Conservation (phyloP, 2,113 vertebrate genomes). For the Thunnus thynnus region DNA sequence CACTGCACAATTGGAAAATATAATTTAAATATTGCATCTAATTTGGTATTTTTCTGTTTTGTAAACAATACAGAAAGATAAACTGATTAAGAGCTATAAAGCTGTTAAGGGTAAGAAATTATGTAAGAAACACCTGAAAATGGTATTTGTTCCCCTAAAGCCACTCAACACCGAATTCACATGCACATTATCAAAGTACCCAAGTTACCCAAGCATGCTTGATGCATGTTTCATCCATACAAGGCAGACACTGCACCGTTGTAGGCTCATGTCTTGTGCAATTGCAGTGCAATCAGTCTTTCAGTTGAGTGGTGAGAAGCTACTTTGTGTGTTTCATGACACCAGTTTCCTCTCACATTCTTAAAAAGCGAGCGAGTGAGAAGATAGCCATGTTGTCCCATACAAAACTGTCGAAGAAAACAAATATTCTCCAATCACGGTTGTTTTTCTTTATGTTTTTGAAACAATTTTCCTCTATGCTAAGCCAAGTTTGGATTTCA, state of each 20-base stretch:
- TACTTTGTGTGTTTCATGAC: slow-evolving; percentile 41
- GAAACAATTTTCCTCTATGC: not conserved
- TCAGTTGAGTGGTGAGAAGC: slow-evolving; percentile 33
- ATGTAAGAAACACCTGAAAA: not conserved
- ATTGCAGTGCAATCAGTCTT: slow-evolving; percentile 68
- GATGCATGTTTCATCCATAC: slow-evolving; percentile 44
- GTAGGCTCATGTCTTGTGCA: slow-evolving; percentile 46
- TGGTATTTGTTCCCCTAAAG: not conserved
- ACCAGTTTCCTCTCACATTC: slow-evolving; percentile 28
- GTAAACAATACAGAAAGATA: not conserved
- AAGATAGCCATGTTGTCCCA: slow-evolving; percentile 31
- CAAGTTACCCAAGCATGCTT: slow-evolving; percentile 5
- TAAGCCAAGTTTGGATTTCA: not conserved
- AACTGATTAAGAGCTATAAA: not conserved
- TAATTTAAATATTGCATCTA: not conserved
- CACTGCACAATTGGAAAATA: not conserved
- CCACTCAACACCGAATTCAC: not conserved
- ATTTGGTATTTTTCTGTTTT: not conserved
- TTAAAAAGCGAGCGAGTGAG: slow-evolving; percentile 15
- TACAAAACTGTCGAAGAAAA: not conserved
- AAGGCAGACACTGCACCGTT: slow-evolving; percentile 12
- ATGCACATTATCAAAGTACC: not conserved
- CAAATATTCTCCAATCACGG: not conserved
- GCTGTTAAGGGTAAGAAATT: not conserved
- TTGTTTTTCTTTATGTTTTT: not conserved